Evolutionary conservation across 2,113 vertebrate genomes (phyloP), one percentile per base, ranked within the genome.

Genomic region (Gobius niger): DNA sequence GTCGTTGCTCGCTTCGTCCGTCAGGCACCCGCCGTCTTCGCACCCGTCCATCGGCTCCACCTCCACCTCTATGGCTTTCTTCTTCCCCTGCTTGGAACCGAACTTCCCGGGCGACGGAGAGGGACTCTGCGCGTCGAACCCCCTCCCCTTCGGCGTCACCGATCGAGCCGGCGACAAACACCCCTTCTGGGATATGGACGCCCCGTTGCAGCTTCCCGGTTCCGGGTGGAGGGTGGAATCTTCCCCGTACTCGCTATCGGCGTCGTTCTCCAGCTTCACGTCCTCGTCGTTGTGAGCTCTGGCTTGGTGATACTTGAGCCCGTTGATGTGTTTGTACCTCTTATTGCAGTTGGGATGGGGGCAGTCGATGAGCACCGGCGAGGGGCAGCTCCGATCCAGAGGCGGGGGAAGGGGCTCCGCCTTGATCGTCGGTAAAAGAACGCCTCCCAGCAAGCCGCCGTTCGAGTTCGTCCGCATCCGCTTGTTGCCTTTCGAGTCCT

Each of bases 261-360:
- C 95, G 0, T 98, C 97, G 0, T 95, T 92, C 72, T 99, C 97
- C 11, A 96, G 92, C 83, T 98, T 99, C 80, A 96, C 93, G 75
- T 99, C 96, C 0, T 97, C 96, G 0, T 99, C 96, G 0, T 96
- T 98, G 79, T 99, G 98, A 0, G 98, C 98, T 0, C 98, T 96
- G 40, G 98, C 96, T 91, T 99, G 98, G 87, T 99, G 98, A 79
- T 99, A 99, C 88, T 98, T 98, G 34, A 99, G 94, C 51, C 98
- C 98, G 0, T 99, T 99, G 83, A 99, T 98, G 95, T 99, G 98
- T 94, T 99, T 99, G 91, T 99, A 99, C 72, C 98, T 99, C 85
- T 99, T 99, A 94, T 98, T 99, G 82, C 98, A 99, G 88, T 98
- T 98, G 6, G 98, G 98, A 83, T 99, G 96, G 51, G 98, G 98